Conservation (phyloP, 2,888 invertebrate species). For the Disparrhopalites patrizii region DNA sequence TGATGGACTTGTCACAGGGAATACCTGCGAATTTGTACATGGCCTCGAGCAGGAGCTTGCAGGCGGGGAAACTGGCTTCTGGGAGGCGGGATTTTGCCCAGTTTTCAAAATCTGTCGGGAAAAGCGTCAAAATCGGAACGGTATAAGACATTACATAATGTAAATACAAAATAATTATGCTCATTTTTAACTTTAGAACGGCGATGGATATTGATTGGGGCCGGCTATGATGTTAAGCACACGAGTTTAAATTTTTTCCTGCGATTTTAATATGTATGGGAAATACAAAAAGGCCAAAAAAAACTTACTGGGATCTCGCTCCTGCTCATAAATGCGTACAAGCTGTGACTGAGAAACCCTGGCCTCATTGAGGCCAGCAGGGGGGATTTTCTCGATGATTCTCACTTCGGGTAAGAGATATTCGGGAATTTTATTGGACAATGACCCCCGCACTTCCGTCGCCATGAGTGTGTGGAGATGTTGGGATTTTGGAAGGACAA, state of each 20-base stretch:
- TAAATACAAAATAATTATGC: too few species aligned
- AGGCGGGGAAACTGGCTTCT: slow-evolving; percentile 59
- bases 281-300: too few species aligned
- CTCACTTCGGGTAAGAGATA: slow-evolving; percentile 13
- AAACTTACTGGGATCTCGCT: slow-evolving; percentile 4
- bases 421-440: slow-evolving; percentile 9
- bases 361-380: background rate
- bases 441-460: background rate
- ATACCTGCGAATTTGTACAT: slow-evolving; percentile 62
- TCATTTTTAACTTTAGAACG: too few species aligned
- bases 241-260: background rate
- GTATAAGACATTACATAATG: too few species aligned
- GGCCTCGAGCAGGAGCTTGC: slow-evolving; percentile 68
- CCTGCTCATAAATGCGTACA: slow-evolving; percentile 6
- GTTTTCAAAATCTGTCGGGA: slow-evolving; percentile 1
- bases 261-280: slow-evolving; percentile 16
- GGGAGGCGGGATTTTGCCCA: slow-evolving; percentile 55
- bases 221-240: background rate
- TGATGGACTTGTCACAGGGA: slow-evolving; percentile 58
- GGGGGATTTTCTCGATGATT: slow-evolving; percentile 12
- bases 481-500: slow-evolving; percentile 20
- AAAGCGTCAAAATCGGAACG: background rate
- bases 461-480: slow-evolving; percentile 3
- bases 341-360: background rate
- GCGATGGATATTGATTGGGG: too few species aligned